These are phyloP conservation scores for Lucifuga dentata DNA, from an alignment of 2,113 vertebrate genomes.

Conservation along the genomic window DNA sequence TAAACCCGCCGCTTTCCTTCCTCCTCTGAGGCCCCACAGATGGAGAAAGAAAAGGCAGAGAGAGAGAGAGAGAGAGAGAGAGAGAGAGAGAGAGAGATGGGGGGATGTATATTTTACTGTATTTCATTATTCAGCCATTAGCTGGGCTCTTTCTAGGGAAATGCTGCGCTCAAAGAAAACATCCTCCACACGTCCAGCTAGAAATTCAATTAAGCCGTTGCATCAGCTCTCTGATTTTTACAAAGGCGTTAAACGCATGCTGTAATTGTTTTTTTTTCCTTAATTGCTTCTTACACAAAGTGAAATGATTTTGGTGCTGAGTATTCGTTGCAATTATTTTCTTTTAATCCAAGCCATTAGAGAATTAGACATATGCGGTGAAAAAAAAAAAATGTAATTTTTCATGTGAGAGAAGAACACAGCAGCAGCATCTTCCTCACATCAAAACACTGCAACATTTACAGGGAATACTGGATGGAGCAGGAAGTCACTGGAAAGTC, in stretches of 20 bases:
- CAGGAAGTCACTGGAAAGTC: slow-evolving; percentile 9
- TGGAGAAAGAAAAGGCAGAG: slow-evolving; percentile 8
- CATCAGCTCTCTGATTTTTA: slow-evolving; percentile 48
- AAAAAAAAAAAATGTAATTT: neutral
- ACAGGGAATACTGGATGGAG: slow-evolving; percentile 35
- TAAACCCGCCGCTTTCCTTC: slow-evolving; percentile 11
- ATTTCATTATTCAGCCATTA: slow-evolving; percentile 74
- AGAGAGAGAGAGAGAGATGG: neutral
- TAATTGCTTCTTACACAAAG: slow-evolving; percentile 51
- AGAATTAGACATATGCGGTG: neutral
- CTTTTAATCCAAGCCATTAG: slow-evolving; percentile 18
- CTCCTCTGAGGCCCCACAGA: slow-evolving; percentile 11
- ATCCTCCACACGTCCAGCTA: slow-evolving; percentile 46
- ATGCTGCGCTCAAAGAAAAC: slow-evolving; percentile 53
- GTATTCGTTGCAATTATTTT: slow-evolving; percentile 41
- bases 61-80: neutral
- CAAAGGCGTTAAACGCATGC: slow-evolving; percentile 11
- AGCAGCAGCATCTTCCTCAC: slow-evolving; percentile 24
- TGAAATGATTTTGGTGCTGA: slow-evolving; percentile 16
- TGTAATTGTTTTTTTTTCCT: slow-evolving; percentile 39
- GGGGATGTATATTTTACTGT: slow-evolving; percentile 48
- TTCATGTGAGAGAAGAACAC: neutral
- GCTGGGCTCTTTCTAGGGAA: slow-evolving; percentile 64
- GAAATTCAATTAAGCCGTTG: slow-evolving; percentile 65
- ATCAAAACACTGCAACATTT: slow-evolving; percentile 14